Conservation (phyloP, 2,888 invertebrate species). For the Epinotia bilunana region DNA sequence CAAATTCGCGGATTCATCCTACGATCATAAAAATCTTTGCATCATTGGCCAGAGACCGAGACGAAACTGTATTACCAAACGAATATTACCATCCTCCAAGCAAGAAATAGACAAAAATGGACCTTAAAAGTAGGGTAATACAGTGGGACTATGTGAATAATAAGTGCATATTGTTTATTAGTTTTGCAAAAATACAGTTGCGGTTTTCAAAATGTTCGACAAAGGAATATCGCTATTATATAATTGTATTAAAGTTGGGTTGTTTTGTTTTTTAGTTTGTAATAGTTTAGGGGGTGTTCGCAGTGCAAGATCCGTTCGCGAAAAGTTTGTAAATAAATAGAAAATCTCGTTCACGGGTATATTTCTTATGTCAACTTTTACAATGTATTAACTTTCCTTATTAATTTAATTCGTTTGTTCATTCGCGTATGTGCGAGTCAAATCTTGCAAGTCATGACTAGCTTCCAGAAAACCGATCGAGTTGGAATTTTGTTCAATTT, state of each 20-base stretch:
- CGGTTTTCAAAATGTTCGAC: neutral
- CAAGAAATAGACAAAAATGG: neutral
- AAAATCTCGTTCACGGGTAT: no score
- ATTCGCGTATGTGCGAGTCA: no score
- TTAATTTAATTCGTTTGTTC: no score
- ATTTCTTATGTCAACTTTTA: no score
- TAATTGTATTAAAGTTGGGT: neutral
- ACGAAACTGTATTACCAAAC: slow-evolving; percentile 4
- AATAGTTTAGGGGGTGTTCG: neutral
- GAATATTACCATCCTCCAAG: neutral
- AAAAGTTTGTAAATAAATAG: no score
- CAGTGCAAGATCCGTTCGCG: neutral
- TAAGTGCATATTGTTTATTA: neutral
- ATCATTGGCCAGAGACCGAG: slow-evolving; percentile 27
- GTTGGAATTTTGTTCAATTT: no score
- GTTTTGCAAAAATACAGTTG: neutral
- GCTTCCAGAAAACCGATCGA: no score
- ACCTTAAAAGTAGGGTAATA: neutral
- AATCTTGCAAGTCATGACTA: no score
- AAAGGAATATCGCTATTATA: neutral
- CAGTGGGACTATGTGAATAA: neutral
- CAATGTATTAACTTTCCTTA: no score
- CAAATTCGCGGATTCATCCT: slow-evolving; percentile 29
- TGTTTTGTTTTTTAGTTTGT: neutral
- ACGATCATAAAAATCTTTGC: slow-evolving; percentile 36